phyloP scores from a whole-genome alignment of 2,113 vertebrate species.

The Gavia stellata region DNA sequence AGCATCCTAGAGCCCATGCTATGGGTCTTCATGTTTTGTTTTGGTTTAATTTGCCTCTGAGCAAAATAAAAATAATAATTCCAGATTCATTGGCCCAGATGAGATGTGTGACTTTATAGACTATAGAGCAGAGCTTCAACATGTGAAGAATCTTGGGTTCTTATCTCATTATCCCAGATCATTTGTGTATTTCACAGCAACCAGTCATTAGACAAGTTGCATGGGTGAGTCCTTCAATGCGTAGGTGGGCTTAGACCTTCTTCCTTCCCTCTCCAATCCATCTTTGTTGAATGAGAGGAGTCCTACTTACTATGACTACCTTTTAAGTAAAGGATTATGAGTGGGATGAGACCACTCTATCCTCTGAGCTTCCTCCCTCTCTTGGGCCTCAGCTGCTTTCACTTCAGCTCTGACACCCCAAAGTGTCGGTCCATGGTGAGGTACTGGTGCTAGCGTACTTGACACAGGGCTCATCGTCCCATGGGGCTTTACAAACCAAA shows the following conservation, averaged over 20 bases:
- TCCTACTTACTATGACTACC: background rate
- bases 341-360: background rate
- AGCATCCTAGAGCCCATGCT: background rate
- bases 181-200: background rate
- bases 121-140: background rate
- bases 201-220: background rate
- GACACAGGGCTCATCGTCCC: accelerated
- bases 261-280: background rate
- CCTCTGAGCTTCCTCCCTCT: background rate
- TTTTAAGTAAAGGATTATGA: background rate
- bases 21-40: background rate
- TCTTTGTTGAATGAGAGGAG: background rate
- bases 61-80: background rate
- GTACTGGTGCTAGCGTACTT: background rate
- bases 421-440: background rate
- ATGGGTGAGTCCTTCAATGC: background rate
- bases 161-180: background rate
- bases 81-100: background rate
- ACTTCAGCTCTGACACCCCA: background rate
- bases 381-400: background rate
- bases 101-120: background rate
- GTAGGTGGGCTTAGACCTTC: background rate
- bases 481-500: background rate
- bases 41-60: background rate
- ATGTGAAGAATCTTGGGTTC: background rate